Evolutionary conservation across 2,113 vertebrate genomes (phyloP).

Genomic region (Syngnathus typhle): DNA sequence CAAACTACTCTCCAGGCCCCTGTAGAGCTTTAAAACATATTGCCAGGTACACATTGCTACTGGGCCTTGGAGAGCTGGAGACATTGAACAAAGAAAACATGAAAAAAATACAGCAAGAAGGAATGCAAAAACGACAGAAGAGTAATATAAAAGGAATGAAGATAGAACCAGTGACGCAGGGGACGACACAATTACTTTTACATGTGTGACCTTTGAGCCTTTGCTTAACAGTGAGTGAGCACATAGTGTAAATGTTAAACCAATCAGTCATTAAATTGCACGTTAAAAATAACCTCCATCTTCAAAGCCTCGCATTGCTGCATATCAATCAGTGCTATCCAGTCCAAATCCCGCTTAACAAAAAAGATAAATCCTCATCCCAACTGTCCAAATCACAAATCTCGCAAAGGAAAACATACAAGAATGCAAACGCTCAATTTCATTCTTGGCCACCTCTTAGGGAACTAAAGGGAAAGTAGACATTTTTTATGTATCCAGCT

Average conservation of each 20-base stretch:
- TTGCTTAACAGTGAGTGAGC: background rate
- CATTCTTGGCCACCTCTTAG: constrained; percentile 20
- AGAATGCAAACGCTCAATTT: constrained; percentile 20
- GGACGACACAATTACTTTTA: constrained; percentile 57
- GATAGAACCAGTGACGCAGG: constrained; percentile 2
- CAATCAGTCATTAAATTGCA: background rate
- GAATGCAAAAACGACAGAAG: constrained; percentile 9
- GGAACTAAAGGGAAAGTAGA: constrained; percentile 23
- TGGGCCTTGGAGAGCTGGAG: constrained; percentile 41
- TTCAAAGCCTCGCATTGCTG: background rate
- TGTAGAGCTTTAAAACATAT: constrained; percentile 60
- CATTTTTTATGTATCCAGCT: background rate
- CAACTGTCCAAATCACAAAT: background rate
- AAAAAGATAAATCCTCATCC: background rate
- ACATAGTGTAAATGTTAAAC: background rate
- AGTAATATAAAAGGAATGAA: constrained; percentile 18
- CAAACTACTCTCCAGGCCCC: constrained; percentile 59
- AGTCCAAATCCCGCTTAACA: background rate
- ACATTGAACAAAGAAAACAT: constrained; percentile 4
- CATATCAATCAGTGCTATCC: background rate
- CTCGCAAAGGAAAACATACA: constrained; percentile 14
- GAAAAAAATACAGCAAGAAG: constrained; percentile 9
- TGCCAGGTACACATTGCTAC: constrained; percentile 61
- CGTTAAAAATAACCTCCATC: background rate
- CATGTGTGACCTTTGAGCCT: constrained; percentile 55